These are phyloP conservation scores for Pangasius djambal DNA, from an alignment of 2,797 vertebrate genomes.

Conservation along the genomic window DNA sequence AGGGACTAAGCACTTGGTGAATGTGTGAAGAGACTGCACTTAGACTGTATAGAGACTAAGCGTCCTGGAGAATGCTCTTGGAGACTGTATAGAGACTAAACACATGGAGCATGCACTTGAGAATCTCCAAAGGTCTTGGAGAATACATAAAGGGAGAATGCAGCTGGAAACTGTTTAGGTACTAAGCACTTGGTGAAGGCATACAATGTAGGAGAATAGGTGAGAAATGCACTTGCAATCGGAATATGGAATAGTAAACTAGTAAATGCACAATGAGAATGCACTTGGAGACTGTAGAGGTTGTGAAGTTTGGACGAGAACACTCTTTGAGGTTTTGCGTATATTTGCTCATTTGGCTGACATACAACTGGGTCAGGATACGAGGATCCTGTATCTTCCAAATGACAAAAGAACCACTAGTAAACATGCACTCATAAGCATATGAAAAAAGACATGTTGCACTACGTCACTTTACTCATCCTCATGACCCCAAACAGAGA, in stretches of 20 bases:
- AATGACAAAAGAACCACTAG: neutral
- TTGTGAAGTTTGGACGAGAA: neutral
- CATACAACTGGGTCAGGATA: neutral
- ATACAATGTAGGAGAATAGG: neutral
- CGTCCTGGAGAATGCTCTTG: conserved; percentile 7
- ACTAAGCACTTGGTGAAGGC: neutral
- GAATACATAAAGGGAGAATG: neutral
- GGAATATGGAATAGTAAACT: neutral
- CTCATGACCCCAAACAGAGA: neutral
- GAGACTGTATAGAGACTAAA: conserved; percentile 7
- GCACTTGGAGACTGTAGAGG: neutral
- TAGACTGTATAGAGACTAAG: conserved; percentile 11
- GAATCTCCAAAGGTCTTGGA: conserved; percentile 23
- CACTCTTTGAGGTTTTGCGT: neutral
- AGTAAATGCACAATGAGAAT: neutral
- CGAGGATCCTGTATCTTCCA: neutral
- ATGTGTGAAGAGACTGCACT: conserved; percentile 10
- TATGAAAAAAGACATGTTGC: neutral
- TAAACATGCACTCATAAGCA: neutral
- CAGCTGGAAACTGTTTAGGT: neutral
- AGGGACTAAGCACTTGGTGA: conserved; percentile 24
- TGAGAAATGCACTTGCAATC: neutral
- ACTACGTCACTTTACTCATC: neutral
- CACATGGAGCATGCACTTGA: conserved; percentile 6
- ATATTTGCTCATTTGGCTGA: neutral